Evolutionary conservation across 2,113 vertebrate genomes (phyloP).

Genomic region (Megaceryle maxima): DNA sequence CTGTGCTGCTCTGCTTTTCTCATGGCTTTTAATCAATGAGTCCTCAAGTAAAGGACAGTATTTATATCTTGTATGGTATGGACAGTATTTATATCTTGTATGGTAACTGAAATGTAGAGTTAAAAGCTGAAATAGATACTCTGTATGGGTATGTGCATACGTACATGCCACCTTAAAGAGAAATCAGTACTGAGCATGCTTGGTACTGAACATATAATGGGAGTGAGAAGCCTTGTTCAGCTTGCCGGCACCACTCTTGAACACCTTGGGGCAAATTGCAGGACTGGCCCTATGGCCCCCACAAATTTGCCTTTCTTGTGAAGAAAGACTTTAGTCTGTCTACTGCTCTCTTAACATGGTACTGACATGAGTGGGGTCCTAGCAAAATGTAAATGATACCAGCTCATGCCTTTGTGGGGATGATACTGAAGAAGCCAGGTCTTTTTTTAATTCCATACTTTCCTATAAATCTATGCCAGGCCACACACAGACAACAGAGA

Average conservation of each 20-base stretch:
- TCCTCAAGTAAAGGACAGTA: not conserved
- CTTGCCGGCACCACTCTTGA: not conserved
- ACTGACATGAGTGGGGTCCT: rapidly evolving
- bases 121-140: not conserved
- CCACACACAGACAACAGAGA: not conserved
- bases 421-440: not conserved
- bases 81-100: not conserved
- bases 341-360: not conserved
- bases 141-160: not conserved
- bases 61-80: not conserved
- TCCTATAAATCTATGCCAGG: not conserved
- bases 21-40: not conserved
- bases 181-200: not conserved
- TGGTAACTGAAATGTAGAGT: not conserved
- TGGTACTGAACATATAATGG: rapidly evolving
- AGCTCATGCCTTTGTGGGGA: too few relatives aligned
- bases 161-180: not conserved
- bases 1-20: not conserved
- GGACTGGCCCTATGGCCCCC: rapidly evolving
- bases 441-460: not conserved
- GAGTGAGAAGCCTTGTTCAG: not conserved
- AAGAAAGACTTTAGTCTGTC: not conserved
- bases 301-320: not conserved
- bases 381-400: not conserved
- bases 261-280: not conserved